phyloP scores from a whole-genome alignment of 2,797 vertebrate species.

The Diglossa cyanea region DNA sequence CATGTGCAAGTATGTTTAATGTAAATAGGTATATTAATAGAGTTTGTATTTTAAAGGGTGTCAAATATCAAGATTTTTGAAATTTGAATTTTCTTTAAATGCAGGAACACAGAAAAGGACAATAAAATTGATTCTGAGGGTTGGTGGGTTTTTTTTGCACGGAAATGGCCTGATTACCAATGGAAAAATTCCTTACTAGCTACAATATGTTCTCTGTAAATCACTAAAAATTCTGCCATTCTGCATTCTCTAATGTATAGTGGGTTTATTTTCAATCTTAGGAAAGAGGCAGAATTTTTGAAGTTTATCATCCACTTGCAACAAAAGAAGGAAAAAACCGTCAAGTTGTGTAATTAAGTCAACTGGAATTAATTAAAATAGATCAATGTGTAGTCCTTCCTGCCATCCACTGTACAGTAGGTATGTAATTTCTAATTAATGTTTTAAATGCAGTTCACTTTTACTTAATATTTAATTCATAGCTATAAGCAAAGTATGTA shows the following conservation, averaged over 20 bases:
- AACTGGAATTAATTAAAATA: slow-evolving; percentile 56
- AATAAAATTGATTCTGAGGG: background rate
- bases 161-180: background rate
- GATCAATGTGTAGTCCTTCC: slow-evolving; percentile 20
- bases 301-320: background rate
- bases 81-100: background rate
- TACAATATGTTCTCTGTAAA: background rate
- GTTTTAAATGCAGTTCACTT: slow-evolving; percentile 66
- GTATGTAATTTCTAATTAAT: slow-evolving; percentile 65
- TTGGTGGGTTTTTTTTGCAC: accelerated
- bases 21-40: background rate
- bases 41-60: background rate
- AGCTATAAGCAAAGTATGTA: slow-evolving; percentile 43
- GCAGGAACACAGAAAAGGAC: background rate
- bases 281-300: background rate
- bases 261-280: background rate
- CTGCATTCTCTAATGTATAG: background rate
- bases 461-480: slow-evolving; percentile 70
- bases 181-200: background rate
- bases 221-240: background rate
- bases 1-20: background rate
- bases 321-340: background rate
- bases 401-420: slow-evolving; percentile 18
- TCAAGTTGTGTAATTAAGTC: slow-evolving; percentile 39
- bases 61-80: background rate